These are phyloP conservation scores for Prolemur simus DNA, from an alignment of 2,113 vertebrate species.

Conservation along the genomic window DNA sequence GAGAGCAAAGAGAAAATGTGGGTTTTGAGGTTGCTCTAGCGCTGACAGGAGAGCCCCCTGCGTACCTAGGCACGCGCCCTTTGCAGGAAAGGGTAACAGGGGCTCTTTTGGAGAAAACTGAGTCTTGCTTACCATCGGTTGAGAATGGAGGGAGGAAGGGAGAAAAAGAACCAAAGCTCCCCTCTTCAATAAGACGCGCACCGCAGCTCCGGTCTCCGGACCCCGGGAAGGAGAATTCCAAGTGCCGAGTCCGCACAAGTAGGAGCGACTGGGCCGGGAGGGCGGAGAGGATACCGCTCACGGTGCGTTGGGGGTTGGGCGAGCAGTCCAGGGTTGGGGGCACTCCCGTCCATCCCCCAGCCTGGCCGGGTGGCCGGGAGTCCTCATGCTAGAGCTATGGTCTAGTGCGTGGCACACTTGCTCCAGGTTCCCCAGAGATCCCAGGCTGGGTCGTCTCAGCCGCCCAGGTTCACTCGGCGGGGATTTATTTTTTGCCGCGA, in stretches of 20 bases:
- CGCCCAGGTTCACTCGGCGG: background rate
- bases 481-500: background rate
- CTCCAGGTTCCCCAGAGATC: background rate
- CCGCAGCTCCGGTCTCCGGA: background rate
- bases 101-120: background rate
- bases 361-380: background rate
- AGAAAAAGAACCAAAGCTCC: background rate
- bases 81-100: background rate
- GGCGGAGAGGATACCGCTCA: background rate
- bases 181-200: background rate
- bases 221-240: background rate
- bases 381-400: background rate
- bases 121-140: background rate
- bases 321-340: background rate
- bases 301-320: rapidly evolving
- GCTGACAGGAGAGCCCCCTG: background rate
- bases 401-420: background rate
- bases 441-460: background rate
- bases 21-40: background rate
- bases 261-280: background rate
- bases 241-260: background rate
- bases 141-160: background rate
- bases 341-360: background rate
- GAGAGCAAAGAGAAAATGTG: background rate
- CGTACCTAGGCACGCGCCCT: background rate